Evolutionary conservation across 2,797 vertebrate genomes (phyloP), one percentile per base, ranked within the genome.

Genomic region (Euthynnus affinis): DNA sequence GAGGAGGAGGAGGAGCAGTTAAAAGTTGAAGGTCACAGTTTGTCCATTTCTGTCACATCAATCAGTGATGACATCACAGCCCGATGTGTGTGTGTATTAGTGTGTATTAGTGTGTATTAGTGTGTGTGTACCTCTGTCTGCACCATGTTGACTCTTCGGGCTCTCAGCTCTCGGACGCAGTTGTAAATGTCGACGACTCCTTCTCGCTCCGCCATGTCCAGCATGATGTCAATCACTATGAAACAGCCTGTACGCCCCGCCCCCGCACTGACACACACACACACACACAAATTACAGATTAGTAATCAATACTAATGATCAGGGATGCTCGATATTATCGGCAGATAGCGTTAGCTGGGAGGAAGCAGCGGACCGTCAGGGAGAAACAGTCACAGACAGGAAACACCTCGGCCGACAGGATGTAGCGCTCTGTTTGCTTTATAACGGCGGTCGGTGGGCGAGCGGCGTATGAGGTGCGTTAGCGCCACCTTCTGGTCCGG

Each of bases 141-240:
- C 71, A 99, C 98, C 98, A 99, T 99, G 93, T 99, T 99, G 52
- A 99, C 97, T 60, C 98, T 94, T 53, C 98, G 94, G 7, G 97
- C 97, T n/a, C 98, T 96, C 87, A 99, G 96, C 91, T 99, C 98
- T 84, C 98, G 85, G 77, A 99, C 98, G 0, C 98, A 99, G 83
- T 99, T 99, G 91, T 98, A 99, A 87, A 99, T 98, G 93, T 99
- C 98, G 44, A 99, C 97, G 60, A 99, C 97, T 0, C 98, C 98
- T 91, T 99, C 98, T 72, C 97, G 94, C 83, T 98, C 98, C 0
- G 98, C 98, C 98, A 99, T 99, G 89, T 99, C 98, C 81, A 99
- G 82, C 98, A 99, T 99, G 94, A 98, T 99, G 88, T 99, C 97
- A 20, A 98, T 98, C 65, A 99, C 97, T 2, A 98, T 98, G 94